phyloP scores from a whole-genome alignment of 2,797 vertebrate genomes.

The Ciconia nigra region DNA sequence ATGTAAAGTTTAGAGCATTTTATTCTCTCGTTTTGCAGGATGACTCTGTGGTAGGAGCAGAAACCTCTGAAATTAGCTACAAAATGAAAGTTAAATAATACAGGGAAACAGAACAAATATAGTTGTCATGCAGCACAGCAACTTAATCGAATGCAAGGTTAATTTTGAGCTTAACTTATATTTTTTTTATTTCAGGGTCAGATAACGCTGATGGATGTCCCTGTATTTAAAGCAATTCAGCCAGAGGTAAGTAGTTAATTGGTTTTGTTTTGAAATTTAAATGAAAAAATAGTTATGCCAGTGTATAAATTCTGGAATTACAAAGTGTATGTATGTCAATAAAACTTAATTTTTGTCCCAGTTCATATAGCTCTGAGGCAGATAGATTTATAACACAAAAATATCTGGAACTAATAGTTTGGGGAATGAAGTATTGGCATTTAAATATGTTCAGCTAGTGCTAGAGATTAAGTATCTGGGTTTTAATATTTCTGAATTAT shows the following conservation, averaged over 20 bases:
- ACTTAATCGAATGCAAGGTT: background rate
- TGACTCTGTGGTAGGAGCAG: background rate
- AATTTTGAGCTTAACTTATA: background rate
- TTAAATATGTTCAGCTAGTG: background rate
- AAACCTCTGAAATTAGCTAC: background rate
- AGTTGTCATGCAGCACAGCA: background rate
- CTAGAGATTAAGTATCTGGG: background rate
- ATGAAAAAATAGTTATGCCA: background rate
- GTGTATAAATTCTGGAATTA: background rate
- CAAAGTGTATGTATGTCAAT: background rate
- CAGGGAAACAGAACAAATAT: background rate
- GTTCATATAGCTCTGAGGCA: background rate
- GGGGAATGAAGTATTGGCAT: background rate
- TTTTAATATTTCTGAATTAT: background rate
- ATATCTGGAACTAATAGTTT: background rate
- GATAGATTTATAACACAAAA: background rate
- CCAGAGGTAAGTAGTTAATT: constrained; percentile 86
- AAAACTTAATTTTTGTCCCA: background rate
- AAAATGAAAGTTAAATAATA: background rate
- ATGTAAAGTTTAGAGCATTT: background rate
- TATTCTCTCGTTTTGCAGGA: background rate
- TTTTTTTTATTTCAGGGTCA: constrained; percentile 84
- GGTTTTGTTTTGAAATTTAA: background rate
- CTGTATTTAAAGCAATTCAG: constrained; percentile 98
- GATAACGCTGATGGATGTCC: constrained; percentile 97